Evolutionary conservation across 1,140 invertebrate species (phyloP), one percentile per base, ranked within the genome.

Genomic region (Pantala flavescens): DNA sequence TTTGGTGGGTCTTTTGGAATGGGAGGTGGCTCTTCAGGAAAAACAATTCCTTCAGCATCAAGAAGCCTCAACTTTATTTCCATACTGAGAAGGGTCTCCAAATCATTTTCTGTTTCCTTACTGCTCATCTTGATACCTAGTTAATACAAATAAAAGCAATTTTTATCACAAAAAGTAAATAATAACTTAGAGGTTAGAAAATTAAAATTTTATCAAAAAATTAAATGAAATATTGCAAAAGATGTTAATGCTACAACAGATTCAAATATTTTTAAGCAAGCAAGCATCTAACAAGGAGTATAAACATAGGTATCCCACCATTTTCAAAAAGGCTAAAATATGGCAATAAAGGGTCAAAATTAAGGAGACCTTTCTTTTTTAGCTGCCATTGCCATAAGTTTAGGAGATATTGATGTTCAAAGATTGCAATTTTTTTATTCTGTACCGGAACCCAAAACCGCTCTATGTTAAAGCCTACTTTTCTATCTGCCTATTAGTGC

Each of bases 1-100:
- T 95, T 93, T 73, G 89, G 84, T 49, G 96, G 97, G 81, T 92
- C 91, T 76, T 91, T 89, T 5, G 96, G 96, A 79, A 98, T 91
- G 24, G 89, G 86, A 23, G 96, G 97, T 23, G 95, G 92, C 82
- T 95, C 90, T 80, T 96, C 92, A 10, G 96, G 96, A 79, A 98
- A 97, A 76, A 93, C 92, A 71, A 99, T 91, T 14, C 95, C 96
- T 84, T 98, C 96, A 0, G 95, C 92, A 83, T 98, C 96, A 24
- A 99, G 83, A 63, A 98, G 83, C 73, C 95, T 85, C 24, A 99
- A 86, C 83, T 98, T 98, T 21, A 98, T 96, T 81, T 99, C 96
- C 94, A 98, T 97, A 7, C 93, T 93, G 1, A 98, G 84, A 71
- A 99, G 84, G 43, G 91, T 95, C 79, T 98, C 94, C 77, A 98